Percentiles rank a stretch among this genome's conserved stretches.
These are phyloP conservation scores for Brachionus plicatilis DNA, from an alignment of 1,140 invertebrate genomes.

Conservation along the genomic window DNA sequence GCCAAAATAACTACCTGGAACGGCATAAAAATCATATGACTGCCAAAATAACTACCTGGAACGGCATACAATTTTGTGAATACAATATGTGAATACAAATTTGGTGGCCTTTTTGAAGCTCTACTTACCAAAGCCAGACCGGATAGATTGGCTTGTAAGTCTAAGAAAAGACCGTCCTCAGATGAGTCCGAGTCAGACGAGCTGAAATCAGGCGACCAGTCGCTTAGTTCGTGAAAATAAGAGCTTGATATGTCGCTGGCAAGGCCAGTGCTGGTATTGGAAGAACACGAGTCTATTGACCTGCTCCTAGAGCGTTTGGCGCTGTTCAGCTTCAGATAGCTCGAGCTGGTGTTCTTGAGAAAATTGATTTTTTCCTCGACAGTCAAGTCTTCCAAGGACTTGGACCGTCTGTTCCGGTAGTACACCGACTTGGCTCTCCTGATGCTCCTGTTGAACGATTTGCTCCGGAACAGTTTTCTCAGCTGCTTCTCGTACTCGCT, in stretches of 20 bases:
- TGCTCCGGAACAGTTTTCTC: background rate
- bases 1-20: too few relatives aligned
- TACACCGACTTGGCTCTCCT: constrained; percentile 30
- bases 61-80: too few relatives aligned
- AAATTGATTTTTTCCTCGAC: constrained; percentile 25
- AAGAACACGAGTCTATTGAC: constrained; percentile 5
- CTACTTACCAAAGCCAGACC: constrained; percentile 1
- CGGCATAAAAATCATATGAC: too few relatives aligned
- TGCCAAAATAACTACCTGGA: too few relatives aligned
- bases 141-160: background rate
- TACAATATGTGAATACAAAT: too few relatives aligned
- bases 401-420: constrained; percentile 1
- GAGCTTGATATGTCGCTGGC: constrained; percentile 37
- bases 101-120: background rate
- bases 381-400: constrained; percentile 27
- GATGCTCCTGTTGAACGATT: constrained; percentile 4
- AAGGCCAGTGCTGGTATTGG: background rate
- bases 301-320: background rate
- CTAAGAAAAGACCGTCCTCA: background rate
- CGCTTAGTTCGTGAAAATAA: constrained; percentile 37
- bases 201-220: constrained; percentile 30
- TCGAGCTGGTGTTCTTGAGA: background rate
- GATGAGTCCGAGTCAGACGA: constrained; percentile 30
- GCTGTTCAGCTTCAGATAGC: background rate
- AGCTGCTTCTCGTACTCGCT: constrained; percentile 4